Percentiles rank a stretch among this genome's conserved stretches.
phyloP scores from a whole-genome alignment of 1,140 invertebrate genomes.

The Manduca sexta region DNA sequence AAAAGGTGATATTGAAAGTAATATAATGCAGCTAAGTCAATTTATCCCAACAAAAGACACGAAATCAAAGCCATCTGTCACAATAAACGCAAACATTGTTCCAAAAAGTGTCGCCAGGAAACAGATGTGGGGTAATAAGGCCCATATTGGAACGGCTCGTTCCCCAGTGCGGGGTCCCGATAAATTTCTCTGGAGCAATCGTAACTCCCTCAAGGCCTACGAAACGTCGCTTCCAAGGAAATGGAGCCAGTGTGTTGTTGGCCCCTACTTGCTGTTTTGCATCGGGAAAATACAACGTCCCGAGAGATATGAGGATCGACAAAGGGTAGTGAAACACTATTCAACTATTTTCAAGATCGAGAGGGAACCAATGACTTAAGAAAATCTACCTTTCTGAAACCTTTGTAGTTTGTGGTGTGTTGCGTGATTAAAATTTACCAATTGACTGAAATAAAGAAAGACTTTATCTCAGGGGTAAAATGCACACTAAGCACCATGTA shows the following conservation, averaged over 20 bases:
- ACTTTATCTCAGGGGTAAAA: too few relatives aligned
- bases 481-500: too few relatives aligned
- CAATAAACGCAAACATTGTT: not conserved
- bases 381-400: too few relatives aligned
- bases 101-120: slow-evolving; percentile 5
- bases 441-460: too few relatives aligned
- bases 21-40: too few relatives aligned
- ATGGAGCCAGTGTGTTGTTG: slow-evolving; percentile 11
- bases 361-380: too few relatives aligned
- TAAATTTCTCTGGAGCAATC: slow-evolving; percentile 48
- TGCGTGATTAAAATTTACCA: too few relatives aligned
- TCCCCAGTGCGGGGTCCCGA: slow-evolving; percentile 31
- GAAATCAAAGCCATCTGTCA: not conserved
- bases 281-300: slow-evolving; percentile 50
- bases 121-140: slow-evolving; percentile 23
- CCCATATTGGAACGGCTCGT: slow-evolving; percentile 17
- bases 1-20: too few relatives aligned
- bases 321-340: too few relatives aligned
- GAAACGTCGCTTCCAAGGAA: slow-evolving; percentile 5
- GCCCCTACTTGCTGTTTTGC: slow-evolving; percentile 44
- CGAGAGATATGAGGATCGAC: slow-evolving; percentile 54
- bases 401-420: too few relatives aligned
- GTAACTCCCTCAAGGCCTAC: slow-evolving; percentile 26
- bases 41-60: too few relatives aligned
- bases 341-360: too few relatives aligned